Base-by-base conservation (phyloP, 2,113 vertebrate genomes). In the Ariopsis seemanni region DNA sequence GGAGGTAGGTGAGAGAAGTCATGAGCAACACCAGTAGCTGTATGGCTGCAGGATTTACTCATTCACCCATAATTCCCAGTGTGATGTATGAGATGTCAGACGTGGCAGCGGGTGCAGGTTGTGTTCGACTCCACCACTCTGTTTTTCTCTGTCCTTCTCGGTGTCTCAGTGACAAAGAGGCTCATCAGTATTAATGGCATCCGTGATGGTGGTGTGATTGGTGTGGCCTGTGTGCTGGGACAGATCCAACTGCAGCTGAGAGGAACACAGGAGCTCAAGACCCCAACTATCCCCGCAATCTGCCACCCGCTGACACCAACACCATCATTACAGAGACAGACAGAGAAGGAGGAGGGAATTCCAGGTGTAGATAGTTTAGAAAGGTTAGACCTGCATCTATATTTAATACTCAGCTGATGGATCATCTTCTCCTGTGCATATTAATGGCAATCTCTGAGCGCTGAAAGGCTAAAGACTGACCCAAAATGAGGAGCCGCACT, bases 291-390 rank as follows among this genome's bases (percentile, higher is more conserved):
- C 72, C 63, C 74, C 2, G 60, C 84, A 88, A 88, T 90, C 89
- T 88, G 82, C 86, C 86, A 71, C 89, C 87, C 79, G 87, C 86
- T 87, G 86, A 83, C 71, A 77, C 86, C 81, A 65, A 55, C 86
- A 87, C 17, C 42, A 9, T 84, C 71, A 87, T 87, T 87, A 87
- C 71, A 87, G 71, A 78, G 42, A 85, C 65, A 58, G 88, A 7
- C 65, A 30, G 62, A 15, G 53, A 83, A 83, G 74, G 48, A 30
- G 14, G 30, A 22, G 79, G 67, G 52, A 60, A 30, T 63, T 83
- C 42, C 86, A 83, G 86, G 58, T 82, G 34, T 78, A 81, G 42
- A 84, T 77, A 9, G 27, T 42, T 82, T 30, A 8, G 42, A 63
- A 86, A 81, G 85, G 77, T 81, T 65, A 58, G 63, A 81, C 30